Evolutionary conservation across 2,113 vertebrate species (phyloP).

Genomic region (Bubo scandiacus): DNA sequence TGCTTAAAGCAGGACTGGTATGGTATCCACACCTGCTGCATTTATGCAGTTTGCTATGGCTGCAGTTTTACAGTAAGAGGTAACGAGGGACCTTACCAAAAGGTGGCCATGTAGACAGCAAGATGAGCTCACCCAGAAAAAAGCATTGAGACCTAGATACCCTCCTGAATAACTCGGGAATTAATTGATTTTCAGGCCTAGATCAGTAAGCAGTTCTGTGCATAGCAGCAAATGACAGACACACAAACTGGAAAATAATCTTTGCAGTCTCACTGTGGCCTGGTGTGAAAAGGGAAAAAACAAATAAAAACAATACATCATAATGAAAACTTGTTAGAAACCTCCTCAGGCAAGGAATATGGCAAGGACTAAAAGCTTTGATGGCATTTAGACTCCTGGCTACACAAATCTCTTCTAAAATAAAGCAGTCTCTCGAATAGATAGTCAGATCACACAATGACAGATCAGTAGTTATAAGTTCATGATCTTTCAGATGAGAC

Average conservation of each 20-base stretch:
- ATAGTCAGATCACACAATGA: constrained; percentile 38
- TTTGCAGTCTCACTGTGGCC: not conserved
- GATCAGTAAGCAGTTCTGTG: not conserved
- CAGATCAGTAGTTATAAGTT: constrained; percentile 27
- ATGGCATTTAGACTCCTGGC: constrained; percentile 6
- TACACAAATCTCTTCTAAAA: constrained; percentile 51
- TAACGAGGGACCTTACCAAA: not conserved
- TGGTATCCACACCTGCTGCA: not conserved
- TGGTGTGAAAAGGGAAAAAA: not conserved
- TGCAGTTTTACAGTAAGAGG: not conserved
- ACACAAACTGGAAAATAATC: not conserved
- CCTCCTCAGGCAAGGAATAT: constrained; percentile 14
- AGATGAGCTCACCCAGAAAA: not conserved
- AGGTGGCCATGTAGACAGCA: not conserved
- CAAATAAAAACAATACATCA: not conserved
- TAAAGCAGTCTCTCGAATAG: constrained; percentile 14
- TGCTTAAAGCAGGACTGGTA: not conserved
- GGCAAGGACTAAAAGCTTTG: constrained; percentile 7
- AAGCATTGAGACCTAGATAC: not conserved
- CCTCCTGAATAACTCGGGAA: not conserved
- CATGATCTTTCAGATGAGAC: constrained; percentile 53
- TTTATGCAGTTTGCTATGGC: not conserved
- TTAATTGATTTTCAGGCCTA: not conserved
- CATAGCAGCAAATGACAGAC: not conserved
- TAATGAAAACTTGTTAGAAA: constrained; percentile 35